Evolutionary conservation across 2,888 invertebrate species (phyloP), one percentile per base, ranked within the genome.

Genomic region (Caenorhabditis imperialis): DNA sequence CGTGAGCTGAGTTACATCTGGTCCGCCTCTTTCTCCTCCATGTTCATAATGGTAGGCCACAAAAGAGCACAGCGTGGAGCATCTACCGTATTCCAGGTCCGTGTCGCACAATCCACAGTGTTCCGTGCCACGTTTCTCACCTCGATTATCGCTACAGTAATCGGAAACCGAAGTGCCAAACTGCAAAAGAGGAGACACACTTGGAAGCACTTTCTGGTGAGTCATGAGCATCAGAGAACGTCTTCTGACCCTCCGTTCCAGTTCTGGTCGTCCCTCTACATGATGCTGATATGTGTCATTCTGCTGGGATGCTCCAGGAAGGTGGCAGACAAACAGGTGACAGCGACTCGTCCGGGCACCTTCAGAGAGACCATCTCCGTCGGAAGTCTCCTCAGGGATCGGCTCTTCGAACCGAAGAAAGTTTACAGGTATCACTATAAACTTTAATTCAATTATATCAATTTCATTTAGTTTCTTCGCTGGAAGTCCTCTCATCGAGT

Each of bases 1-100:
- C 63, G 80, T 0, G 72, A 79, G n/a, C 53, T 78, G 16, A 60
- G 70, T 47, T 78, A 76, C 25, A 79, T 79, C 8, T 82, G 80
- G 79, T 50, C 80, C 14, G 44, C 76, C 0, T 55, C 77, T 2
- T 77, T 77, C 20, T 58, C 76, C 0, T 38, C 75, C 3, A 42
- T 74, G 47, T 74, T 76, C 25, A 48, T 78, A 2, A 51, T 77
- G 69, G 79, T 81, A 20, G 48, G 30, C 30, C 7, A 10, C 30
- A 6, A 10, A 30, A 10, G 30, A 30, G 10, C 30, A 30, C 7
- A 6, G 30, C 30, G 30, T 30, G 30, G 30, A 6, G 7, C 7
- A 30, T 7, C 30, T 30, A 7, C 10, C 30, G 10, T 30, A 7
- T 30, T 60, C 4, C 45, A 63, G 63, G 47, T 73, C 25, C 72